phyloP scores from a whole-genome alignment of 1,140 invertebrate species.

The Augochlora pura region DNA sequence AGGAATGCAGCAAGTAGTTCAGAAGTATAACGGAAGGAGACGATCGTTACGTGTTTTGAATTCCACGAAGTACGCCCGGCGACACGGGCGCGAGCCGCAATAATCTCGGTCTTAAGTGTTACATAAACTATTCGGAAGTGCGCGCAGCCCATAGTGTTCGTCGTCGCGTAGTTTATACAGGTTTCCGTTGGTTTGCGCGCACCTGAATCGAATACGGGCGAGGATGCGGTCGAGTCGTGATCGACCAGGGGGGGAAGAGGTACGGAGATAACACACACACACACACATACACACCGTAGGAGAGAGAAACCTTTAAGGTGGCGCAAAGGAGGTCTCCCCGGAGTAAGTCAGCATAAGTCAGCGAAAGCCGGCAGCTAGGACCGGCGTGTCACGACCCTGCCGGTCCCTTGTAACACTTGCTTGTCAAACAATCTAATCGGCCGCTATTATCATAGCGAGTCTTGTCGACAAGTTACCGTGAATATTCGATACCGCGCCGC shows the following conservation, averaged over 20 bases:
- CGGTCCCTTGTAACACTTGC: slow-evolving; percentile 27
- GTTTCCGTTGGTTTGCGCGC: neutral
- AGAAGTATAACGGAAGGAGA: too few relatives aligned
- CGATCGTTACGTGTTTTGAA: too few relatives aligned
- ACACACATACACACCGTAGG: too few relatives aligned
- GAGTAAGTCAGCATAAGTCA: slow-evolving; percentile 5
- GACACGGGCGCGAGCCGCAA: neutral
- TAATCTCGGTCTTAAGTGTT: neutral
- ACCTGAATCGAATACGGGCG: neutral
- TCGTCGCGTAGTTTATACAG: neutral
- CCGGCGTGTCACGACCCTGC: slow-evolving; percentile 20
- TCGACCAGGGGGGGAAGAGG: neutral
- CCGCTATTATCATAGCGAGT: slow-evolving; percentile 26
- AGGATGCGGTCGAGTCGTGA: neutral
- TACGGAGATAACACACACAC: slow-evolving; percentile 34
- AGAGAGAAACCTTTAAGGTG: neutral
- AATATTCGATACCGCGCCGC: slow-evolving; percentile 19
- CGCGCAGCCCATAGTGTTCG: neutral
- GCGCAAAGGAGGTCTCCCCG: slow-evolving; percentile 26
- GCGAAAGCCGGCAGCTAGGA: slow-evolving; percentile 15
- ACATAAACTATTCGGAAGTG: neutral
- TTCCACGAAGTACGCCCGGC: neutral
- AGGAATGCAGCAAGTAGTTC: too few relatives aligned
- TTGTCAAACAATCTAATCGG: slow-evolving; percentile 48
- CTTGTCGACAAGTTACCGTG: slow-evolving; percentile 23